These are phyloP conservation scores for Crax fasciolata DNA, from an alignment of 2,797 vertebrate genomes.

Conservation along the genomic window DNA sequence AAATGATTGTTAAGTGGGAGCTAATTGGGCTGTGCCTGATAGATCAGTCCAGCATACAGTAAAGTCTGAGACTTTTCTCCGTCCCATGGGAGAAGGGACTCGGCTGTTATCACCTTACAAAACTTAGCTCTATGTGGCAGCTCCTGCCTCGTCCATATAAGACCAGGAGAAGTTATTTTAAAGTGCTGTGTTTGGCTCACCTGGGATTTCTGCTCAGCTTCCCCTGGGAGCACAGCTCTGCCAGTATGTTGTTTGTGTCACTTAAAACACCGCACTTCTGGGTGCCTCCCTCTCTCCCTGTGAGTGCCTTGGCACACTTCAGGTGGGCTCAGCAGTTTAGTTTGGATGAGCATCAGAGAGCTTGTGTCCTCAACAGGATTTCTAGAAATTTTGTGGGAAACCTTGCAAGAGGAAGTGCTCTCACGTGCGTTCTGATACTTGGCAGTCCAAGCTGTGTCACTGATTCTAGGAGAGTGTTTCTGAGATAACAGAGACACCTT, in stretches of 20 bases:
- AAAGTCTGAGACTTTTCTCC: neutral
- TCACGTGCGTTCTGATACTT: neutral
- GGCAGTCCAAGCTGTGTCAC: neutral
- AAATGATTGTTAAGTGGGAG: neutral
- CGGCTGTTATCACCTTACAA: neutral
- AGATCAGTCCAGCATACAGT: neutral
- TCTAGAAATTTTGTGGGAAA: neutral
- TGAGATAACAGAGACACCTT: neutral
- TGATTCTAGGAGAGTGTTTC: neutral
- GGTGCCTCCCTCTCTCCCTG: neutral
- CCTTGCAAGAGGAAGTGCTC: neutral
- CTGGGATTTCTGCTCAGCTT: neutral
- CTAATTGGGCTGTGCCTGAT: neutral
- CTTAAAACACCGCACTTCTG: neutral
- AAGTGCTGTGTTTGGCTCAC: neutral
- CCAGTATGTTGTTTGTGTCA: neutral
- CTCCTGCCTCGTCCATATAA: neutral
- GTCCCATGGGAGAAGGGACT: fast-evolving
- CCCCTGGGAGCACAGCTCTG: neutral
- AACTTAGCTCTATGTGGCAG: neutral
- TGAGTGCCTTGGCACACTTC: neutral
- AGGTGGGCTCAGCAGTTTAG: neutral
- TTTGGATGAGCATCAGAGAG: neutral
- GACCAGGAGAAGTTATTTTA: neutral
- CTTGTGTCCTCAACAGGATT: neutral